Base-by-base conservation (phyloP, 92 coral and sea anemone species). In the Meandrina meandrites region DNA sequence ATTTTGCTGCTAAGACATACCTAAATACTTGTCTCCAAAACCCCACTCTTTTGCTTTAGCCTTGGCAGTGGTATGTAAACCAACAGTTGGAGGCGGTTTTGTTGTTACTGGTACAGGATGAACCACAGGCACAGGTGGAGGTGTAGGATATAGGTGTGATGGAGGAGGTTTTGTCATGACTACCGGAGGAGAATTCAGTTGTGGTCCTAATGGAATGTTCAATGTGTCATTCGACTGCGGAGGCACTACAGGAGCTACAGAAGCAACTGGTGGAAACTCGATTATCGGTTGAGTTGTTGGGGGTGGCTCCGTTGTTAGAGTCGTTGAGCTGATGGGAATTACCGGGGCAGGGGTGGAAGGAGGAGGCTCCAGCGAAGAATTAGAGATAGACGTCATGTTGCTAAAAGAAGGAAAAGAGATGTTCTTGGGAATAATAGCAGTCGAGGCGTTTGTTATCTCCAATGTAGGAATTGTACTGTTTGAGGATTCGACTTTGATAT, bases 21-120 rank as follows among this genome's bases (percentile, higher is more conserved):
- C 98, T 81, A 94, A 70, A 83, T 93, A 94, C 79, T 94, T 93
- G 83, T 94, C 98, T 78, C 91, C 88, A 69, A 94, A 94, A 56
- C 96, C 98, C 89, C 87, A 90, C 78, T 90, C 76, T 47, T 77
- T 81, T 1, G 89, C 35, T 27, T 75, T 66, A 35, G 70, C 67
- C 70, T 54, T 68, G 18, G 72, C 27, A 13, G 78, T 79, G 22
- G 89, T 76, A 42, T 28, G 71, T 12, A 37, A 18, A 15, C 36
- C 40, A 36, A 69, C 79, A 6, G 84, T 2, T 18, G 68, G 36
- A 36, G 83, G 51, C 21, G 89, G 85, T 79, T 86, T 86, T 14
- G 85, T 70, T 31, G 78, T 71, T 28, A 47, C 89, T 48, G 37
- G 76, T 27, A 71, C 76, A 34, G 47, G 64, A 79, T 32, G 71